These are phyloP conservation scores for Delia radicum DNA, from an alignment of 1,140 invertebrate species.

Conservation along the genomic window DNA sequence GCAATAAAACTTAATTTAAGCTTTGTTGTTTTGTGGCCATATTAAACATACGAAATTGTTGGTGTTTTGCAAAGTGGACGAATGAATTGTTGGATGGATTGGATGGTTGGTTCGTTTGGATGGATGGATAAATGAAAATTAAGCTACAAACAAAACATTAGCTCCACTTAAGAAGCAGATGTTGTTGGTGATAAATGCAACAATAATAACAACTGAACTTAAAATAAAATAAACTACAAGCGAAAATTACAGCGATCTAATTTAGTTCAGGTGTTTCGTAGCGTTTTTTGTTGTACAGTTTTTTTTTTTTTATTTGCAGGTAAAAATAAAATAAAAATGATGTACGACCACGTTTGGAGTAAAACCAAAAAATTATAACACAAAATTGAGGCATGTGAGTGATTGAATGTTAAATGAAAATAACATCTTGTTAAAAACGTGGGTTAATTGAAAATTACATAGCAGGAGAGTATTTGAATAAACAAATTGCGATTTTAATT, in stretches of 20 bases:
- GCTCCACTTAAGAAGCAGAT: slow-evolving; percentile 23
- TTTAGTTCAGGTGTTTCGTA: slow-evolving; percentile 22
- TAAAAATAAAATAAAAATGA: slow-evolving; percentile 13
- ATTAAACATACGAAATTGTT: too few species aligned
- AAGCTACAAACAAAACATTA: slow-evolving; percentile 19
- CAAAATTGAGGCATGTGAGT: background rate
- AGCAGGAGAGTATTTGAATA: too few species aligned
- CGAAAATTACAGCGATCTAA: slow-evolving; percentile 23
- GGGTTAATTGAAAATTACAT: too few species aligned
- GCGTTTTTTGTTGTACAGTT: background rate
- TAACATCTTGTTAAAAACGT: too few species aligned
- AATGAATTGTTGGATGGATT: too few species aligned
- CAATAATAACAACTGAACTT: background rate
- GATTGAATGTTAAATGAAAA: slow-evolving; percentile 9
- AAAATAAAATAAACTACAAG: background rate
- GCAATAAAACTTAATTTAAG: too few species aligned
- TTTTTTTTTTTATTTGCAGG: background rate
- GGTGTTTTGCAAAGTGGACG: background rate
- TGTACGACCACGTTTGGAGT: background rate
- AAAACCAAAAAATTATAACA: background rate
- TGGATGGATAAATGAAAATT: slow-evolving; percentile 16
- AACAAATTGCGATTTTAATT: too few species aligned
- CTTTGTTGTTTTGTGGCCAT: too few species aligned
- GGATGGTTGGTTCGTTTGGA: background rate
- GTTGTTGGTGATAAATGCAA: background rate